A percentile compares a stretch with the other conserved stretches of the same genome.
phyloP scores from a whole-genome alignment of 2,888 invertebrate genomes.

The Epinotia demarniana region DNA sequence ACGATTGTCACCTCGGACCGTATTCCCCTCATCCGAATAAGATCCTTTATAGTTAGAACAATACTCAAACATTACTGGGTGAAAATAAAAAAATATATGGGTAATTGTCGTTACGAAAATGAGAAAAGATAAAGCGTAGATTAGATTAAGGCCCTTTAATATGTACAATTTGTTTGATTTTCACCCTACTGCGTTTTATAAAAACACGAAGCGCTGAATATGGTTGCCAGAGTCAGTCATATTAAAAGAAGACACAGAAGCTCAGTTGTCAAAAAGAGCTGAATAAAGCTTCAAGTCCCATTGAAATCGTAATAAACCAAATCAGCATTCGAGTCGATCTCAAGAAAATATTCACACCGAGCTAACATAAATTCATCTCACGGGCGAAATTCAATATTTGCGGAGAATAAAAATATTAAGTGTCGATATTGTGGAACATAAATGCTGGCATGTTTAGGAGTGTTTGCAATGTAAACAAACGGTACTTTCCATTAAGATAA shows the following conservation, averaged over 20 bases:
- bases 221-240: neutral
- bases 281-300: constrained; percentile 14
- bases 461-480: constrained; percentile 12
- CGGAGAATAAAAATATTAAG: constrained; percentile 24
- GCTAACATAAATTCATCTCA: constrained; percentile 31
- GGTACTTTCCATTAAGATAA: constrained; percentile 31
- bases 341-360: constrained; percentile 29
- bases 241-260: neutral
- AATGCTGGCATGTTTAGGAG: constrained; percentile 21
- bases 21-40: neutral
- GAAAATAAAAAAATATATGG: no score
- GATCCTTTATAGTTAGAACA: neutral
- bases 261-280: neutral
- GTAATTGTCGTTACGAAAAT: no score
- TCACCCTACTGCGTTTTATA: neutral
- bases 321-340: constrained; percentile 40
- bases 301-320: constrained; percentile 30
- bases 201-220: neutral
- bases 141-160: no score
- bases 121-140: no score
- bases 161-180: no score
- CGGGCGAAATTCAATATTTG: constrained; percentile 31
- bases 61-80: no score
- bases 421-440: constrained; percentile 21
- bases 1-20: neutral